Evolutionary conservation across 1,140 invertebrate genomes (phyloP).

Genomic region (Dendroctonus valens): DNA sequence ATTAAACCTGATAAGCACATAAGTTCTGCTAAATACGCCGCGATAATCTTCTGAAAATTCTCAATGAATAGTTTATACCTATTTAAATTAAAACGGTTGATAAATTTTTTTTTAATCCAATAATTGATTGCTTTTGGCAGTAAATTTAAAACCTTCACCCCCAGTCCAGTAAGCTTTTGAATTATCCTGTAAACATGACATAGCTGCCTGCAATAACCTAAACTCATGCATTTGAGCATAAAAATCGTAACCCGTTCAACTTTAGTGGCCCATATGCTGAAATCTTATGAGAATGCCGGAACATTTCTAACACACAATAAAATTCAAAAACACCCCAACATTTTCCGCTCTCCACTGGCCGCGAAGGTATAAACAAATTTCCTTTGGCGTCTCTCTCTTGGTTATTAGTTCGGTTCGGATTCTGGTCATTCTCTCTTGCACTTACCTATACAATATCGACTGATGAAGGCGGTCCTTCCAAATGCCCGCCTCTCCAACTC

Average conservation of each 20-base stretch:
- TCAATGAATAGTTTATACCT: too few relatives aligned
- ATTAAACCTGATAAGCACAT: too few relatives aligned
- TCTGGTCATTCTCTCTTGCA: conserved; percentile 26
- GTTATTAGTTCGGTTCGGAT: not conserved
- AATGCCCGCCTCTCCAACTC: conserved; percentile 12
- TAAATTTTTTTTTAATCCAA: too few relatives aligned
- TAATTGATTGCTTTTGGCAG: not conserved
- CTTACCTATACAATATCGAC: conserved; percentile 16
- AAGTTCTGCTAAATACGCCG: too few relatives aligned
- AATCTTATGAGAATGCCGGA: conserved; percentile 17
- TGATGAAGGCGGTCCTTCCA: conserved; percentile 27
- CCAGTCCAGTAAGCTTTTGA: not conserved
- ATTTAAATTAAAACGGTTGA: not conserved
- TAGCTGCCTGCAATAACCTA: conserved; percentile 3
- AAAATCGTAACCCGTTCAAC: conserved; percentile 17
- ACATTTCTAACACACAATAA: conserved; percentile 33
- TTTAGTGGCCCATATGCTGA: conserved; percentile 29
- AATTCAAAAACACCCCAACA: conserved; percentile 32
- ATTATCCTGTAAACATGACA: too few relatives aligned
- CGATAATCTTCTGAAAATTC: too few relatives aligned
- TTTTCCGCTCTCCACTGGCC: conserved; percentile 41
- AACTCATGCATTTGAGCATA: conserved; percentile 14
- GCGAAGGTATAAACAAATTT: conserved; percentile 46
- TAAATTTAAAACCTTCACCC: not conserved
- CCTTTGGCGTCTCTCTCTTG: conserved; percentile 24